Evolutionary conservation across 2,797 vertebrate genomes (phyloP).

Genomic region (Philypnodon macrostomus): DNA sequence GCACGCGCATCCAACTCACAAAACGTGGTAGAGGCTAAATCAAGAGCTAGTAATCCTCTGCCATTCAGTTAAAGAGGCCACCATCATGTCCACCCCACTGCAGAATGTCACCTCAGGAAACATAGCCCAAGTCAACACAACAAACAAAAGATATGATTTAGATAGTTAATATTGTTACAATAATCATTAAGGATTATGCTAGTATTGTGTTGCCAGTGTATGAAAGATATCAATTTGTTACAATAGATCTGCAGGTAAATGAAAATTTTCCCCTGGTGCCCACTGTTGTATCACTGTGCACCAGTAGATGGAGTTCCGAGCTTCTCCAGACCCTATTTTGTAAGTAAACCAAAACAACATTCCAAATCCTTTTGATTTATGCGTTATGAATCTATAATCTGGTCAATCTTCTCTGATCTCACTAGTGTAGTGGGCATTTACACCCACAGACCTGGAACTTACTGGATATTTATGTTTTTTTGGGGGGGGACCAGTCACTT

Average conservation of each 20-base stretch:
- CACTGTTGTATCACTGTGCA: no score
- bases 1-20: constrained; percentile 14
- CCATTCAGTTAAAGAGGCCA: constrained; percentile 22
- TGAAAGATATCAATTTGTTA: not conserved
- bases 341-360: constrained; percentile 1
- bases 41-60: constrained; percentile 51
- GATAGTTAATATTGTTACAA: not conserved
- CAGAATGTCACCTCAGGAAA: constrained; percentile 25
- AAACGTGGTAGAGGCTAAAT: constrained; percentile 49
- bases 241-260: not conserved
- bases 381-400: no score
- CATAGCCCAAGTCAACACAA: constrained; percentile 3
- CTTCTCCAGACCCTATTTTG: not conserved
- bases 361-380: constrained; percentile 3
- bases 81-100: constrained; percentile 1
- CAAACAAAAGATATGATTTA: not conserved
- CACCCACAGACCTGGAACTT: no score
- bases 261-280: not conserved
- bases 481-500: no score
- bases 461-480: no score
- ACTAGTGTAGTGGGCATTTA: no score
- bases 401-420: no score
- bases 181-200: no score
- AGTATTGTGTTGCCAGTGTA: no score
- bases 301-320: not conserved